Evolutionary conservation across 2,888 invertebrate species (phyloP).

Genomic region (Hemaris fuciformis): DNA sequence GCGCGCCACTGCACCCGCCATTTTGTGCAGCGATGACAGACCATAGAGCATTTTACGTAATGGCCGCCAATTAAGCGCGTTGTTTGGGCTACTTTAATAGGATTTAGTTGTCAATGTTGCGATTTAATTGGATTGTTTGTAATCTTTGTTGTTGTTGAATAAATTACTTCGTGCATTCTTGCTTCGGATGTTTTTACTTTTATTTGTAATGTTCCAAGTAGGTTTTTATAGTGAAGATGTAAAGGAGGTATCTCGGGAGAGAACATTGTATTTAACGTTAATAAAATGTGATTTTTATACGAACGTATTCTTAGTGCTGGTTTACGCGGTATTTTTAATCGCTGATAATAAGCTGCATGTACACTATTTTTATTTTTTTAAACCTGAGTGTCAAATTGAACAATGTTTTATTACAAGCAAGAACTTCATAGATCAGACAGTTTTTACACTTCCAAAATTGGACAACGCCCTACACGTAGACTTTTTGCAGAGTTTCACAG

Average conservation of each 20-base stretch:
- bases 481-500: too few relatives aligned
- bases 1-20: slow-evolving; percentile 55
- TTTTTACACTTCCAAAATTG: too few relatives aligned
- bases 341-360: not conserved
- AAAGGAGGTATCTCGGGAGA: not conserved
- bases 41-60: slow-evolving; percentile 69
- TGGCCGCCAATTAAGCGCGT: slow-evolving; percentile 73
- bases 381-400: too few relatives aligned
- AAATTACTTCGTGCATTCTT: slow-evolving; percentile 15
- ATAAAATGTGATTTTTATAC: not conserved
- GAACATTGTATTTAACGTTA: not conserved
- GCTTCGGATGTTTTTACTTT: not conserved
- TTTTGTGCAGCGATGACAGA: slow-evolving; percentile 70
- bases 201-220: not conserved
- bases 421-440: too few relatives aligned
- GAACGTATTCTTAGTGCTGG: not conserved
- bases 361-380: too few relatives aligned
- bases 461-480: too few relatives aligned
- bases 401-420: too few relatives aligned
- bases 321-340: not conserved
- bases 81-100: slow-evolving; percentile 65
- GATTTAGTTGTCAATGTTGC: slow-evolving; percentile 78
- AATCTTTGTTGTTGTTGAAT: slow-evolving; percentile 57
- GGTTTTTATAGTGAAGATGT: not conserved
- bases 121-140: slow-evolving; percentile 74